A percentile compares a stretch with the other conserved stretches of the same genome.
These are phyloP conservation scores for Julus scanicus DNA, from an alignment of 2,888 invertebrate species.

Conservation along the genomic window DNA sequence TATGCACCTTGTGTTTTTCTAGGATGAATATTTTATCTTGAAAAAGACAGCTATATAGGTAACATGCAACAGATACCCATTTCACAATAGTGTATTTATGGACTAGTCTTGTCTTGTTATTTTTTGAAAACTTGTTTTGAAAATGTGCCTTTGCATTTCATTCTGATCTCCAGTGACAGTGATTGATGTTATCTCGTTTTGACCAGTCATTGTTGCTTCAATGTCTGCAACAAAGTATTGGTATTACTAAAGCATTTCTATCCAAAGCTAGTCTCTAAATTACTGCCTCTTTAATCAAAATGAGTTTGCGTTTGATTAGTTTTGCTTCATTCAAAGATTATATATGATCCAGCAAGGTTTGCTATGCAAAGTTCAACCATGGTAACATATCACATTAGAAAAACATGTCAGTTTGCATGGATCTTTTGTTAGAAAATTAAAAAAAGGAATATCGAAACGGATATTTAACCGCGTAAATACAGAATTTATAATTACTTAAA, in stretches of 20 bases:
- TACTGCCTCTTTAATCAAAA: neutral
- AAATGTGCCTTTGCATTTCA: too few species aligned
- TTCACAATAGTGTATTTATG: too few species aligned
- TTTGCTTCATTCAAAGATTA: neutral
- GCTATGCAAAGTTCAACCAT: neutral
- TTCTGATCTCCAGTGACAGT: neutral
- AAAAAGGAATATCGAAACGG: neutral
- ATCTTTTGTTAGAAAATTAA: neutral
- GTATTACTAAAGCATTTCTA: neutral
- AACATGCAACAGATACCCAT: too few species aligned
- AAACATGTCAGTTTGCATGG: neutral
- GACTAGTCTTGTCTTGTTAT: too few species aligned
- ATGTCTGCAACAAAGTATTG: too few species aligned
- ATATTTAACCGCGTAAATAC: too few species aligned
- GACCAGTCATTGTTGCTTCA: neutral
- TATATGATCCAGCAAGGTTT: neutral
- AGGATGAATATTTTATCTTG: too few species aligned
- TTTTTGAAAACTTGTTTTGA: too few species aligned
- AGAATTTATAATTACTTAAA: neutral
- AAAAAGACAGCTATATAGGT: too few species aligned
- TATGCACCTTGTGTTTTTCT: too few species aligned
- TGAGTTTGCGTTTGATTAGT: neutral
- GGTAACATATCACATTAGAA: neutral
- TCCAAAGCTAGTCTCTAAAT: neutral
- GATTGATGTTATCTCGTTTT: conserved; percentile 8